Base-by-base conservation (phyloP, 2,888 invertebrate species). In the Diplolepis rosae region DNA sequence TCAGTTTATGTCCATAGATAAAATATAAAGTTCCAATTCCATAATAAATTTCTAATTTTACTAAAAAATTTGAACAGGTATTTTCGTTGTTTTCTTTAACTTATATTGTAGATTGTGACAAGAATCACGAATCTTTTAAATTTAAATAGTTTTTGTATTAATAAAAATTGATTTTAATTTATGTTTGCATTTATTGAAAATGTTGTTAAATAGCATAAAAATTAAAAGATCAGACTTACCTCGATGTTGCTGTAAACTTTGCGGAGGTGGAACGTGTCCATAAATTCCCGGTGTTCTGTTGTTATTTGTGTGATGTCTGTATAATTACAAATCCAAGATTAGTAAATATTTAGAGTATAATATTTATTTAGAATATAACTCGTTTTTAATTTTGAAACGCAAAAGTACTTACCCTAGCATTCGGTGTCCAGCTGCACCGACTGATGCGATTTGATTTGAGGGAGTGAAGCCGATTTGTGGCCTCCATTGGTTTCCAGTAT, bases 381-480 rank as follows among this genome's bases (percentile, higher is more conserved):
- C n/a, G n/a, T n/a, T n/a, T n/a, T n/a, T n/a, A n/a, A n/a, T n/a
- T n/a, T n/a, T n/a, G 2, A 4, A 7, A 4, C 7, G n/a, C 4
- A 50, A 28, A 67, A 50, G 4, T 52, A 76, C 71, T 89, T 93
- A 93, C 78, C 92, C 92, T 69, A 96, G 82, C 93, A 94, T 93
- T 78, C 96, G 91, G 83, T 94, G 95, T 0, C 96, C 96, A 2
- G 94, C 92, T 5, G 87, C 87, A 70, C 92, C 93, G 74, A 96
- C 87, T 28, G 90, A 90, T 13, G 93, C 96, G 75, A 92, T 88
- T 72, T 93, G 92, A 75, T 90, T 90, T 1, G 93, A 90, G 5
- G 91, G 92, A 22, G 90, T 92, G 91, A 95, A 95, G 89, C 96
- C 96, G 76, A 95, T 93, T 84, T 92, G 92, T 5, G 96, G 95